A percentile compares a stretch with the other conserved stretches of the same genome.
Conservation (phyloP, 2,797 vertebrate species). For the Poeciliopsis gracilis region DNA sequence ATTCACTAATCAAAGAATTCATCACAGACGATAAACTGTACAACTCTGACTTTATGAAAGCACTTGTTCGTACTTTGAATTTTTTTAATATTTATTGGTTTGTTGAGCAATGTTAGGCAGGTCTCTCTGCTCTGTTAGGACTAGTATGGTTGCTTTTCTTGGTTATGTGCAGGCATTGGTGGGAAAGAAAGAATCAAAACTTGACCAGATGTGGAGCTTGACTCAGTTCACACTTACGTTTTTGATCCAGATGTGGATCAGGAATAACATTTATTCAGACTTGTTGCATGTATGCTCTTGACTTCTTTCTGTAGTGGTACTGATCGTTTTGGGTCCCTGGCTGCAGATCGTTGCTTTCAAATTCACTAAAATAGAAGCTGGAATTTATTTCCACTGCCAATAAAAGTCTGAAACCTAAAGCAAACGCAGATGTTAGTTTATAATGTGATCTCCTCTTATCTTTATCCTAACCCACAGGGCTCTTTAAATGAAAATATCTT, state of each 20-base stretch:
- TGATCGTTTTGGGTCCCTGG: neutral
- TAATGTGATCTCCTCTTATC: constrained; percentile 37
- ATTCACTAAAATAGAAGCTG: constrained; percentile 4
- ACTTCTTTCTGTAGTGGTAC: neutral
- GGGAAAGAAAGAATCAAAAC: neutral
- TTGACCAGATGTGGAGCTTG: neutral
- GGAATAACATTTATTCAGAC: neutral
- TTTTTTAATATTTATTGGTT: neutral
- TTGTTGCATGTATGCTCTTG: neutral
- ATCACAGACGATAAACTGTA: neutral
- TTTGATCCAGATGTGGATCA: neutral
- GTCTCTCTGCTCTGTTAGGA: neutral
- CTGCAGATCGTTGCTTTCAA: too few relatives aligned
- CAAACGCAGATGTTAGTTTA: constrained; percentile 31
- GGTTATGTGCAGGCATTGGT: neutral
- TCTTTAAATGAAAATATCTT: constrained; percentile 54
- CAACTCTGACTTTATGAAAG: neutral
- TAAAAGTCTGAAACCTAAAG: constrained; percentile 40
- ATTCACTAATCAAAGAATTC: constrained; percentile 1
- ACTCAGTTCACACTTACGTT: neutral
- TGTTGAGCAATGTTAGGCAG: neutral
- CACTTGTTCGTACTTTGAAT: neutral
- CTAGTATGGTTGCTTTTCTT: neutral
- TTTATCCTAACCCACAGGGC: constrained; percentile 57
- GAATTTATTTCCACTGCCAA: constrained; percentile 35